Percentiles rank a stretch among this genome's conserved stretches.
phyloP scores from a whole-genome alignment of 1,140 invertebrate genomes.

The Drosophila saltans region DNA sequence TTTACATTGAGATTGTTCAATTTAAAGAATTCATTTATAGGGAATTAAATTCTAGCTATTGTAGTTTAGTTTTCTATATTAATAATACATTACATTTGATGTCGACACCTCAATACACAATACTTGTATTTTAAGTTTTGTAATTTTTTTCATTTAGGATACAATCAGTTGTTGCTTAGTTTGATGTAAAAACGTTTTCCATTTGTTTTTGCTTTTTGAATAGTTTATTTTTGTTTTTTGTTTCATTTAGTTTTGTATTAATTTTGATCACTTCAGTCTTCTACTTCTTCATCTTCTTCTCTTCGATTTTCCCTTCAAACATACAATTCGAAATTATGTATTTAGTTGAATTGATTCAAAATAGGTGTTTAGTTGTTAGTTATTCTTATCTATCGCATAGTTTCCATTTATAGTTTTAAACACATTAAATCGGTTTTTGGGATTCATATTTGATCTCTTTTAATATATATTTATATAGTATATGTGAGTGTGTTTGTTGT shows the following conservation, averaged over 20 bases:
- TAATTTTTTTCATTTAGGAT: constrained; percentile 58
- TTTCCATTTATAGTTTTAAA: constrained; percentile 48
- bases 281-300: constrained; percentile 49
- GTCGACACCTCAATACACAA: constrained; percentile 8
- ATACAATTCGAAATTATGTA: constrained; percentile 35
- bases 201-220: constrained; percentile 32
- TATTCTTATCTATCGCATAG: constrained; percentile 51
- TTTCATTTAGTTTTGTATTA: constrained; percentile 38
- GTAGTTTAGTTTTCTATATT: constrained; percentile 31
- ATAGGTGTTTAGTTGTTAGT: constrained; percentile 25
- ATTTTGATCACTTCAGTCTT: constrained; percentile 81
- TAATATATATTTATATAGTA: constrained; percentile 17
- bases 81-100: constrained; percentile 64
- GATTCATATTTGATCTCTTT: background rate
- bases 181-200: constrained; percentile 48
- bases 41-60: constrained; percentile 26
- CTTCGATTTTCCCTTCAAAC: constrained; percentile 20
- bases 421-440: constrained; percentile 34
- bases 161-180: constrained; percentile 76
- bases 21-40: constrained; percentile 27
- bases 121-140: constrained; percentile 58
- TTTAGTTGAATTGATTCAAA: constrained; percentile 34
- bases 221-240: constrained; percentile 26
- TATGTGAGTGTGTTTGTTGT: background rate
- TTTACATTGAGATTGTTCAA: constrained; percentile 68